phyloP scores from a whole-genome alignment of 2,888 invertebrate genomes.

The Himalopsyche tibetana region DNA sequence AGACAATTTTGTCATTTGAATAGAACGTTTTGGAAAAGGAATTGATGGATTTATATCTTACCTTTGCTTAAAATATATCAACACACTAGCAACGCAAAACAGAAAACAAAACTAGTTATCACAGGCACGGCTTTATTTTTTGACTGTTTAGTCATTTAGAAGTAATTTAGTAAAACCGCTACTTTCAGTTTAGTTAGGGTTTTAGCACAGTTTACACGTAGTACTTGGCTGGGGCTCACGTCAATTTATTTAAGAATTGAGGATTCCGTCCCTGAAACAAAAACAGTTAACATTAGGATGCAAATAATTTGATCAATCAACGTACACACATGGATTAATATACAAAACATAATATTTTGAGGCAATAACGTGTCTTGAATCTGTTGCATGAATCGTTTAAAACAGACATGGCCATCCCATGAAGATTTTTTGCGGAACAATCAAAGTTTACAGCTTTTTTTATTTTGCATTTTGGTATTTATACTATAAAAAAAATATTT shows the following conservation, averaged over 20 bases:
- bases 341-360: no score
- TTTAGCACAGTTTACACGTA: neutral
- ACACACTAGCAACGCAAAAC: slow-evolving; percentile 3
- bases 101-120: neutral
- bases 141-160: slow-evolving; percentile 21
- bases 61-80: slow-evolving; percentile 26
- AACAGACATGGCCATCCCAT: no score
- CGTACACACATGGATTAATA: no score
- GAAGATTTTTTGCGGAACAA: no score
- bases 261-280: slow-evolving; percentile 7
- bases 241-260: neutral
- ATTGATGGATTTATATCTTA: neutral
- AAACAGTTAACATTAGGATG: neutral
- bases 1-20: no score
- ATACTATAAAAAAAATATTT: no score
- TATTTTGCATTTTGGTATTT: no score
- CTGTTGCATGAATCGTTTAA: no score
- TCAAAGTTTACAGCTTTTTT: no score
- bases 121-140: slow-evolving; percentile 1
- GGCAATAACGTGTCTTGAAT: no score
- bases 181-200: neutral
- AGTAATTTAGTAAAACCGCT: neutral
- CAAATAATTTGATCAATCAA: no score
- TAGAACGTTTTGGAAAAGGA: no score
- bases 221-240: slow-evolving; percentile 6